Base-by-base conservation (phyloP, 2,888 invertebrate species). In the Gari tellinella region DNA sequence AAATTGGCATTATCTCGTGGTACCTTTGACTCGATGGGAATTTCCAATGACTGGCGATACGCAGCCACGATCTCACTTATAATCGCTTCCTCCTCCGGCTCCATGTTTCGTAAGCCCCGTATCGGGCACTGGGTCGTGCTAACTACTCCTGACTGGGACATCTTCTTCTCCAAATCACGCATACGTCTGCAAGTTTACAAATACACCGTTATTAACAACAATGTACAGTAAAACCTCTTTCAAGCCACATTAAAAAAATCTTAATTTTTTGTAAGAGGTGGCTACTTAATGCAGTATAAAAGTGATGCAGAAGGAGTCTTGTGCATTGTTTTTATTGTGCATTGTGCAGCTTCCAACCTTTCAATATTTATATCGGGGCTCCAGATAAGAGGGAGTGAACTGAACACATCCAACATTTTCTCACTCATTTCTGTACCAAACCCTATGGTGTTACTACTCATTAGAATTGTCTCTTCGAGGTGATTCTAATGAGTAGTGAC, bases 1-100 rank as follows among this genome's bases (percentile, higher is more conserved):
- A 91, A 85, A 72, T 87, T 85, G 53, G 80, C 74, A 72, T 76
- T 72, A 61, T 87, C 83, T 31, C 88, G 83, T 31, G 88, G 86
- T 51, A 86, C 83, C 57, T 88, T 86, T 15, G 87, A 85, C 74
- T 88, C 90, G 53, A 90, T 89, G 66, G 86, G 88, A 57, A 91
- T 89, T 81, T 90, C 90, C 57, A 91, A 85, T 5, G 91, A 91
- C 67, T 85, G 86, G 57, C 85, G 86, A 81, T 91, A 91, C 25
- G 92, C 91, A 12, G 74, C 72, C 23, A 87, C 84, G 46, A 91
- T 83, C 81, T 92, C 92, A 55, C 86, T 86, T 58, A 91, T 91
- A 72, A 87, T 81, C 23, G 73, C 68, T 52, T 83, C 82, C 65
- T 91, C 91, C 31, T 91, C 90, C 0, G 86, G 80, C 56, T 88